Percentiles rank a stretch among this genome's conserved stretches.
Evolutionary conservation across 2,113 vertebrate genomes (phyloP).

Genomic region (Ibidorhyncha struthersii): DNA sequence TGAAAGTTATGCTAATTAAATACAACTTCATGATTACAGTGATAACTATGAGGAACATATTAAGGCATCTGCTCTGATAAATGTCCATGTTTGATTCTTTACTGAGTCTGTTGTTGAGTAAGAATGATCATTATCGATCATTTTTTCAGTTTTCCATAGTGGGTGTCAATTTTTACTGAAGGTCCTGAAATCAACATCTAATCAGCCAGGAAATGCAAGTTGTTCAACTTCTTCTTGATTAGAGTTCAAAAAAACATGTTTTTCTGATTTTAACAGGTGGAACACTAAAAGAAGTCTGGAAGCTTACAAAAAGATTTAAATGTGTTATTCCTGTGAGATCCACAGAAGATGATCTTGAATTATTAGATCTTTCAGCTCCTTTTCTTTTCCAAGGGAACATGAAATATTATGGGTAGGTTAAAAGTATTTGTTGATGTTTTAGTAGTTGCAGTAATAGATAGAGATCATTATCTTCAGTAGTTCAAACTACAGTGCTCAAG

Average conservation of each 20-base stretch:
- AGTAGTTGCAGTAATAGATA: neutral
- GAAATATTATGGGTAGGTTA: conserved; percentile 86
- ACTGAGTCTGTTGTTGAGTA: neutral
- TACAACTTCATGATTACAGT: neutral
- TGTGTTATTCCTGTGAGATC: conserved; percentile 86
- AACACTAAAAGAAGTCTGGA: conserved; percentile 78
- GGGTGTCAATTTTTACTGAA: neutral
- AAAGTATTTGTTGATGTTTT: neutral
- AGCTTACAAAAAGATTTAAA: conserved; percentile 76
- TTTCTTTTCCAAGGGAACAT: conserved; percentile 85
- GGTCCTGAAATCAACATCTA: neutral
- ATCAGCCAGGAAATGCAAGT: neutral
- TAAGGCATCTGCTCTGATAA: neutral
- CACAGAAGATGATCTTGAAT: conserved; percentile 70
- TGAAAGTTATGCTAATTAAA: neutral
- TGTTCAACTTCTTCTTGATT: neutral
- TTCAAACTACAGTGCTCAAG: neutral
- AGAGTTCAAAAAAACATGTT: neutral
- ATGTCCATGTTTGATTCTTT: neutral
- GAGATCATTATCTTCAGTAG: neutral
- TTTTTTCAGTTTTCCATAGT: neutral
- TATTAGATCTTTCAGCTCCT: conserved; percentile 84
- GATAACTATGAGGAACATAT: neutral
- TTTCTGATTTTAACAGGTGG: conserved; percentile 76
- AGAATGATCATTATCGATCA: neutral